Percentiles rank a stretch among this genome's conserved stretches.
phyloP scores from a whole-genome alignment of 2,888 invertebrate species.

The Frankliniella intonsa region DNA sequence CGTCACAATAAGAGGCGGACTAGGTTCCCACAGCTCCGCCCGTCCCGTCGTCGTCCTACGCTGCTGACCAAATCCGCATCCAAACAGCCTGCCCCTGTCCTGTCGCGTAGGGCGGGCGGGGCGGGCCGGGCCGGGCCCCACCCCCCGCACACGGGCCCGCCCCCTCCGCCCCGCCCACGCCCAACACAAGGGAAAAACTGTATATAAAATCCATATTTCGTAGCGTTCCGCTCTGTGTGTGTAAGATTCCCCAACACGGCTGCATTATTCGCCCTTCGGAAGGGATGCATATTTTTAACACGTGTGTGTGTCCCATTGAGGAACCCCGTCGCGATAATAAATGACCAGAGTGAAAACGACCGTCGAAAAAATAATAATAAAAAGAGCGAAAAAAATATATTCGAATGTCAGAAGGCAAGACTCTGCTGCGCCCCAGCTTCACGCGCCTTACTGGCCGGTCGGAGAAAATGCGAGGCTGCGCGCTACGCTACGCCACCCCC shows the following conservation, averaged over 20 bases:
- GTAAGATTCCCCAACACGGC: background rate
- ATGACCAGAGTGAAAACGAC: background rate
- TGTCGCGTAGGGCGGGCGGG: background rate
- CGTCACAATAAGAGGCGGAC: too few species aligned
- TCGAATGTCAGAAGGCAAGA: too few species aligned
- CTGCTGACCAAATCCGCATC: constrained; percentile 16
- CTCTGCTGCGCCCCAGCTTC: too few species aligned
- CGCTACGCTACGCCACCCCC: too few species aligned
- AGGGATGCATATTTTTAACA: background rate
- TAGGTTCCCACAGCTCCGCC: too few species aligned
- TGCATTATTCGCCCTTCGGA: background rate
- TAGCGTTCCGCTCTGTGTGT: background rate
- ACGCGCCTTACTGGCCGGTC: too few species aligned
- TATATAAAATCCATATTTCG: constrained; percentile 19
- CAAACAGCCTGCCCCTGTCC: too few species aligned
- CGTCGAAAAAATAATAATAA: too few species aligned
- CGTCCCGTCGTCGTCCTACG: background rate
- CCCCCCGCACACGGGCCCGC: background rate
- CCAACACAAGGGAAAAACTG: background rate
- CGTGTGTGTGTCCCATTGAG: background rate
- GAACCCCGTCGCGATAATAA: background rate
- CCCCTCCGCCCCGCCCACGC: background rate
- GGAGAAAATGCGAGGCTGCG: too few species aligned
- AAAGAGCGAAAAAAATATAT: too few species aligned
- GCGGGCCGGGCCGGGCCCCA: background rate